Evolutionary conservation across 2,797 vertebrate genomes (phyloP).

Genomic region (Coracias cyanogaster): DNA sequence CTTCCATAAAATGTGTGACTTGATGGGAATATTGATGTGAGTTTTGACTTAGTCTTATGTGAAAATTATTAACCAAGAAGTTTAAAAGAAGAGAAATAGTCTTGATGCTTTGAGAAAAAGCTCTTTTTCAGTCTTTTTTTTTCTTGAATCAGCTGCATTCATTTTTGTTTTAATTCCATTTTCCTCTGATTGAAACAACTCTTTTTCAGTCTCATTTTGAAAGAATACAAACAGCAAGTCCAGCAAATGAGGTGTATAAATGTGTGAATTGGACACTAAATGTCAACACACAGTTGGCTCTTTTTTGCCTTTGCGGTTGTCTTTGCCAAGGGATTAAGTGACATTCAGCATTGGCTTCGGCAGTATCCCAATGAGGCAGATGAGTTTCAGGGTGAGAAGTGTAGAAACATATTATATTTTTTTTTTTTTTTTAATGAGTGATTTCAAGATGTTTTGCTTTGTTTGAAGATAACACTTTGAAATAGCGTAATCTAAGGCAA

Average conservation of each 20-base stretch:
- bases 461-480: background rate
- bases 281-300: background rate
- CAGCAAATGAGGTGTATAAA: background rate
- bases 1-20: background rate
- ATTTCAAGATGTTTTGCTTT: background rate
- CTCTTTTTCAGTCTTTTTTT: background rate
- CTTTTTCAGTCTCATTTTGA: background rate
- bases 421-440: background rate
- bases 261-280: constrained; percentile 15
- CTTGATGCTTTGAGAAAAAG: background rate
- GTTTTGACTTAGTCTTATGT: background rate
- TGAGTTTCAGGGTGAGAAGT: background rate
- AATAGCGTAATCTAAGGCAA: background rate
- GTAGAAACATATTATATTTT: background rate
- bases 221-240: background rate
- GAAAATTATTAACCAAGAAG: background rate
- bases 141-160: background rate
- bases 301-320: constrained; percentile 4
- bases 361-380: background rate
- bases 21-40: background rate
- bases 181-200: background rate
- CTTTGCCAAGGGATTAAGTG: background rate
- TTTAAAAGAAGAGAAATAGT: background rate
- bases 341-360: background rate
- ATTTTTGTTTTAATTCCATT: background rate